A percentile compares a stretch with the other conserved stretches of the same genome.
phyloP scores from a whole-genome alignment of 1,140 invertebrate species.

The Apis cerana region DNA sequence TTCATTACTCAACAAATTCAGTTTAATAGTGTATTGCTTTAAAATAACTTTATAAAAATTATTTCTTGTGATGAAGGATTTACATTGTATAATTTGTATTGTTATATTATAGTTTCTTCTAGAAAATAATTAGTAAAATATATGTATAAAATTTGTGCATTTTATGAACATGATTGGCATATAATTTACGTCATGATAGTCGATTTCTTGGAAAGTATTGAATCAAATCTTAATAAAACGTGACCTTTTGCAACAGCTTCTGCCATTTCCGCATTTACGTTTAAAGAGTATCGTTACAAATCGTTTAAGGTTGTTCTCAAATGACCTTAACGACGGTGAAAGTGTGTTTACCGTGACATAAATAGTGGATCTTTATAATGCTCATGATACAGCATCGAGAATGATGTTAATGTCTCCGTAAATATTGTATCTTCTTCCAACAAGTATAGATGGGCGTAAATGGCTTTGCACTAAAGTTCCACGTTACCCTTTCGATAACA shows the following conservation, averaged over 20 bases:
- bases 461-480: neutral
- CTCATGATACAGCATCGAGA: too few species aligned
- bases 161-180: too few species aligned
- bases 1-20: too few species aligned
- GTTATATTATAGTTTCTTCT: too few species aligned
- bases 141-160: too few species aligned
- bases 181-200: too few species aligned
- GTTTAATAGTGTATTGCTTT: too few species aligned
- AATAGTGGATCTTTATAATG: constrained; percentile 16
- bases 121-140: too few species aligned
- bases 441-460: neutral
- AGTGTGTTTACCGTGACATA: constrained; percentile 34
- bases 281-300: constrained; percentile 26
- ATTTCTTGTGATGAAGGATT: too few species aligned
- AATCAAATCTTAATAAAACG: neutral
- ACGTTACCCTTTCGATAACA: neutral
- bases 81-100: too few species aligned
- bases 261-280: neutral
- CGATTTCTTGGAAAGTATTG: neutral
- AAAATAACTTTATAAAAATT: too few species aligned
- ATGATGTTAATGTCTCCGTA: neutral
- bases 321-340: constrained; percentile 27
- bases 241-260: constrained; percentile 30
- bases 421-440: neutral
- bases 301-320: constrained; percentile 31